Percentiles rank a stretch among this genome's conserved stretches.
Evolutionary conservation across 2,888 invertebrate genomes (phyloP).

Genomic region (Eumerus sabulonum): DNA sequence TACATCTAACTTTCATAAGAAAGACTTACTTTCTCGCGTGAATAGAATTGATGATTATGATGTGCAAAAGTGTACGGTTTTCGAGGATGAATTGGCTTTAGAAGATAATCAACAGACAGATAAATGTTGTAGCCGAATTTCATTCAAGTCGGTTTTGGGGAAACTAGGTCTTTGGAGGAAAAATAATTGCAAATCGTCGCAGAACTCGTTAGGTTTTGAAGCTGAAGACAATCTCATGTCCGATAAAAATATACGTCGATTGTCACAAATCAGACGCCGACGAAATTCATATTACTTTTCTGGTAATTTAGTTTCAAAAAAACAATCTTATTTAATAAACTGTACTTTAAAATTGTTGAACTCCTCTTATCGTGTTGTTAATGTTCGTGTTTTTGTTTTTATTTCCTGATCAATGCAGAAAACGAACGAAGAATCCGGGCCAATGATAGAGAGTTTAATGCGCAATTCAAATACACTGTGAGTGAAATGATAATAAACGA

Average conservation of each 20-base stretch:
- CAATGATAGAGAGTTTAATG: slow-evolving; percentile 97
- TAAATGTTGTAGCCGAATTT: slow-evolving; percentile 70
- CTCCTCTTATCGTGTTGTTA: neutral
- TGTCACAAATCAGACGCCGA: slow-evolving; percentile 76
- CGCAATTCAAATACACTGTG: slow-evolving; percentile 99
- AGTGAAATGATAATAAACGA: slow-evolving; percentile 80
- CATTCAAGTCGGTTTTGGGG: slow-evolving; percentile 72
- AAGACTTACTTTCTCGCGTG: slow-evolving; percentile 8
- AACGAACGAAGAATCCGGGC: slow-evolving; percentile 97
- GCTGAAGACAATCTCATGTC: slow-evolving; percentile 64
- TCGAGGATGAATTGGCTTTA: slow-evolving; percentile 53
- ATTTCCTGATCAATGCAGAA: slow-evolving; percentile 84
- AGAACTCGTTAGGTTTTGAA: slow-evolving; percentile 60
- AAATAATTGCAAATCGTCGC: slow-evolving; percentile 66
- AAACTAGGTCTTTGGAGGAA: slow-evolving; percentile 73
- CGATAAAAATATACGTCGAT: slow-evolving; percentile 72
- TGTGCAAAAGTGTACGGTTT: slow-evolving; percentile 30
- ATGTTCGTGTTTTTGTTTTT: slow-evolving; percentile 74
- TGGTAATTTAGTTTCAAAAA: slow-evolving; percentile 72
- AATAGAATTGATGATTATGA: slow-evolving; percentile 33
- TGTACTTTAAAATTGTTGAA: neutral
- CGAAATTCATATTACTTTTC: slow-evolving; percentile 78
- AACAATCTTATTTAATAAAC: slow-evolving; percentile 6
- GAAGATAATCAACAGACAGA: slow-evolving; percentile 41
- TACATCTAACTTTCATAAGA: slow-evolving; percentile 27